Evolutionary conservation across 92 coral and sea anemone genomes (phyloP).

Genomic region (Palythoa heliodiscus): DNA sequence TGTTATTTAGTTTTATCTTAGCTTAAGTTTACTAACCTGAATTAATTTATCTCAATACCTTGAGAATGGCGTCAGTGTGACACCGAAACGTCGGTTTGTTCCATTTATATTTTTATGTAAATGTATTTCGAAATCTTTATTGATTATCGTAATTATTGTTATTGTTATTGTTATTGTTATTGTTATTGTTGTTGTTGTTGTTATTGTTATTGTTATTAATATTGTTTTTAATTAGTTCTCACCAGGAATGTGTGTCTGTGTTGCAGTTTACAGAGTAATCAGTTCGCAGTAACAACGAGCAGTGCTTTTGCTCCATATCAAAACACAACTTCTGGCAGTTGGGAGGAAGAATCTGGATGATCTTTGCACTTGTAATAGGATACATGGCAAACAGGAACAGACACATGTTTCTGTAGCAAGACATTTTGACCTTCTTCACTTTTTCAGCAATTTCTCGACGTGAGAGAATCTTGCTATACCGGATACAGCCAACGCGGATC

Average conservation of each 20-base stretch:
- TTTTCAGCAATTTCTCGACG: conserved; percentile 14
- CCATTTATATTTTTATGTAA: no score
- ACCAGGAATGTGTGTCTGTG: conserved; percentile 33
- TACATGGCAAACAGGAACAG: conserved; percentile 61
- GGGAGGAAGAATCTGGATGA: conserved; percentile 60
- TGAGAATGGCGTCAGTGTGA: no score
- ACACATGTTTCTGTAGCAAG: conserved; percentile 52
- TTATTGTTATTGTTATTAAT: no score
- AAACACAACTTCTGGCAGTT: conserved; percentile 55
- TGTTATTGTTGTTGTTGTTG: no score
- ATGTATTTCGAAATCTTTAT: no score
- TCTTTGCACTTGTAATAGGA: conserved; percentile 58
- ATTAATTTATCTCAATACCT: no score
- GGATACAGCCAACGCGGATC: conserved; percentile 37
- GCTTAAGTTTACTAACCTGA: no score
- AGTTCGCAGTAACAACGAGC: conserved; percentile 45
- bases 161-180: no score
- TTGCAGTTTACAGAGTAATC: conserved; percentile 57
- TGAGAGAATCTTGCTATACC: conserved; percentile 3
- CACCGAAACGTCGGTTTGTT: no score
- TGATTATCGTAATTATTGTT: no score
- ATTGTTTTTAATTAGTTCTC: not conserved
- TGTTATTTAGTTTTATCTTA: no score
- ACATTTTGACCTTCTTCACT: conserved; percentile 24
- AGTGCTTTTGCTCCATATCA: conserved; percentile 23